phyloP scores from a whole-genome alignment of 1,140 invertebrate species.

The Phocides pigmalion region DNA sequence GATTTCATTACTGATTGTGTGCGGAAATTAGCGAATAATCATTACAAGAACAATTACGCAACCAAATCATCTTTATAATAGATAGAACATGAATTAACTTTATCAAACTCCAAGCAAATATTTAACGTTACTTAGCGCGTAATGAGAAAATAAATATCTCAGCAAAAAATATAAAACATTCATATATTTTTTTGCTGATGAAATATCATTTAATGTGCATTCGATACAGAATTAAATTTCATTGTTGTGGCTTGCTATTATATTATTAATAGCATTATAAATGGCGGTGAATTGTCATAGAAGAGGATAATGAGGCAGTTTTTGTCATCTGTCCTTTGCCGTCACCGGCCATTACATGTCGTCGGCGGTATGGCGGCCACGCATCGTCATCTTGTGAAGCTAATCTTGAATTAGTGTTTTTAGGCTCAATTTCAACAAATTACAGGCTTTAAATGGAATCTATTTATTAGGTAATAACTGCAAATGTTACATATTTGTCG shows the following conservation, averaged over 20 bases:
- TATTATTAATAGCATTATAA: slow-evolving; percentile 80
- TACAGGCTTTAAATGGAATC: slow-evolving; percentile 34
- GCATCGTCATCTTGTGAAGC: slow-evolving; percentile 28
- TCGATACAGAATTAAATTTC: slow-evolving; percentile 67
- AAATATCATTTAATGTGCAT: slow-evolving; percentile 71
- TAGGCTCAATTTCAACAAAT: slow-evolving; percentile 34
- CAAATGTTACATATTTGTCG: too few species aligned
- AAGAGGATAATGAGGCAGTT: slow-evolving; percentile 61
- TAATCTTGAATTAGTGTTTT: slow-evolving; percentile 35
- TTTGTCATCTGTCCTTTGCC: slow-evolving; percentile 64
- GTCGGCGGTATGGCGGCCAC: slow-evolving; percentile 15
- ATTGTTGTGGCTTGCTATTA: slow-evolving; percentile 60
- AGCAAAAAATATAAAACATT: slow-evolving; percentile 55
- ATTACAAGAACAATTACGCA: slow-evolving; percentile 23
- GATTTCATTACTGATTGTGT: slow-evolving; percentile 8
- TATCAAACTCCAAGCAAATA: slow-evolving; percentile 4
- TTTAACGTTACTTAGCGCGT: slow-evolving; percentile 38
- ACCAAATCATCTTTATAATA: slow-evolving; percentile 31
- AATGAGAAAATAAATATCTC: slow-evolving; percentile 73
- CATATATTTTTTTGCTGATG: slow-evolving; percentile 56
- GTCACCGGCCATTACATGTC: slow-evolving; percentile 41
- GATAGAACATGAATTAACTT: slow-evolving; percentile 36
- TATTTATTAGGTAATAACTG: slow-evolving; percentile 35
- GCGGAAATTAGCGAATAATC: slow-evolving; percentile 6
- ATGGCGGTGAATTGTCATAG: slow-evolving; percentile 66